Percentiles rank a stretch among this genome's conserved stretches.
phyloP scores from a whole-genome alignment of 1,140 invertebrate genomes.

The Panulirus ornatus region DNA sequence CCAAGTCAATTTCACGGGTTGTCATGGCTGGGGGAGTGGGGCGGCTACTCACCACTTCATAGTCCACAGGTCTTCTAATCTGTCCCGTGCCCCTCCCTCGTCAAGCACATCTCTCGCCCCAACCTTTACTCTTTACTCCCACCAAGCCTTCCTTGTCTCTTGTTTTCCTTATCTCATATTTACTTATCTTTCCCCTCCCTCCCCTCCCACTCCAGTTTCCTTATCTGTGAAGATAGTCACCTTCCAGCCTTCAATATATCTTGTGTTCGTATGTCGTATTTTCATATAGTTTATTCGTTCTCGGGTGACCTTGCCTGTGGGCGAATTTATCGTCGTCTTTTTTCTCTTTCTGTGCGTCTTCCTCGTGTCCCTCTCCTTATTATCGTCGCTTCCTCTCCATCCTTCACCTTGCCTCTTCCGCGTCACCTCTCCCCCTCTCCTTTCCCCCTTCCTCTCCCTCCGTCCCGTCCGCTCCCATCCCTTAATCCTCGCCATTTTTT shows the following conservation, averaged over 20 bases:
- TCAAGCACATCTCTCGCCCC: no score
- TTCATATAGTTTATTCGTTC: no score
- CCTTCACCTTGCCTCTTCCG: background rate
- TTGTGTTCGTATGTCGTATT: no score
- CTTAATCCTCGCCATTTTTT: background rate
- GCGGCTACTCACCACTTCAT: background rate
- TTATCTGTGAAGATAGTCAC: no score
- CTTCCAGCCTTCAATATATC: no score
- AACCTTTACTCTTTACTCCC: no score
- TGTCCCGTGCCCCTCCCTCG: background rate
- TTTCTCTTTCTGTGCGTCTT: background rate
- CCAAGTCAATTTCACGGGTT: constrained; percentile 55
- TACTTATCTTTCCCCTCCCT: background rate
- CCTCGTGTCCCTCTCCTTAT: background rate
- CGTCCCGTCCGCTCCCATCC: background rate
- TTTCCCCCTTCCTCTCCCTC: background rate
- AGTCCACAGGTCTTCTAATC: background rate
- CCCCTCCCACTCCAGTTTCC: no score
- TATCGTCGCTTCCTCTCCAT: background rate
- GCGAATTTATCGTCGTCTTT: no score
- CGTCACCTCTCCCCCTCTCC: background rate
- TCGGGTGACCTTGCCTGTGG: no score
- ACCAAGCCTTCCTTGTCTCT: background rate
- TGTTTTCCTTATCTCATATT: background rate
- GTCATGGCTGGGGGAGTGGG: constrained; percentile 34